Evolutionary conservation across 1,140 invertebrate species (phyloP), one percentile per base, ranked within the genome.

Genomic region (Acromyrmex echinatior): DNA sequence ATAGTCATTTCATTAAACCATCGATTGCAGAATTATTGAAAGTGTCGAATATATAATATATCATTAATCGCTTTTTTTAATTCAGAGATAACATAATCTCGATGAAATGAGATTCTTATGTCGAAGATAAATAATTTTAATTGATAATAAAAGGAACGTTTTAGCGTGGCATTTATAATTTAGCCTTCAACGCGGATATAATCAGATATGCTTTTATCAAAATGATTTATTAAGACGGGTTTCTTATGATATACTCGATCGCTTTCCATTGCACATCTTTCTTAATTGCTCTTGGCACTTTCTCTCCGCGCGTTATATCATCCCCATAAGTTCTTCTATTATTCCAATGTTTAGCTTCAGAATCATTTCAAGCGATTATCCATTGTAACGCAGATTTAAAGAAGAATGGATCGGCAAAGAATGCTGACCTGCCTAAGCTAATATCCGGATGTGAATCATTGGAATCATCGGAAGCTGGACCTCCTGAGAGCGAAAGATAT

Each of bases 391-490:
- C 16, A n/a, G 51, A 58, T 45, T 39, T n/a, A n/a, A 31, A 35
- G 31, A 80, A 73, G 66, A 45, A 71, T n/a, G n/a, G n/a, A n/a
- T 73, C 35, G 45, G 18, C 14, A 14, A 58, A 58, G 53, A 62
- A 73, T 25, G 53, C 7, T 56, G 80, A 12, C 2, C 25, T 28
- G 35, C 25, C 53, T n/a, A 73, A 28, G 14, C 39, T 82, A 31
- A 84, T 16, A 62, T 84, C 80, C 80, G 80, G 80, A 84, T 84
- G 25, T 84, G 80, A 84, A 84, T 84, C 80, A 84, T 62, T 63
- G 39, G 39, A 12, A 84, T 25, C 25, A 25, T 25, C 80, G 80
- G 80, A 84, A 84, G 70, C 45, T 51, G 25, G 53, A 62, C 68
- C 80, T 76, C 39, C n/a, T 28, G 9, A 62, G n/a, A 82, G 35